Percentiles rank a stretch among this genome's conserved stretches.
These are phyloP conservation scores for Amblyjoppa fuscipennis DNA, from an alignment of 2,888 invertebrate genomes.

Conservation along the genomic window DNA sequence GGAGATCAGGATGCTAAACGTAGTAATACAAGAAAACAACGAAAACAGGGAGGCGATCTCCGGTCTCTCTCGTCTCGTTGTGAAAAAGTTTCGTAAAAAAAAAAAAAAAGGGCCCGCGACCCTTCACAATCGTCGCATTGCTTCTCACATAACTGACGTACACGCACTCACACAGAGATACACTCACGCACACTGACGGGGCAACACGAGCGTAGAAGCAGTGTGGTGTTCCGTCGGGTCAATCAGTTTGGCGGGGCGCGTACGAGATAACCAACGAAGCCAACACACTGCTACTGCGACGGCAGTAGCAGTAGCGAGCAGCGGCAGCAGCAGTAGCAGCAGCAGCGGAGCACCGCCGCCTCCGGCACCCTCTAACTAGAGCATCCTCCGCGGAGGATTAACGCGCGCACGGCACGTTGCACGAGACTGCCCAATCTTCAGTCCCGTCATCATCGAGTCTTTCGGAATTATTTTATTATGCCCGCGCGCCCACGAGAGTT, in stretches of 20 bases:
- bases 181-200: not conserved
- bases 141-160: conserved; percentile 19
- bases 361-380: conserved; percentile 65
- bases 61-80: not conserved
- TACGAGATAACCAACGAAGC: conserved; percentile 25
- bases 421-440: conserved; percentile 38
- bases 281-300: conserved; percentile 12
- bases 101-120: not conserved
- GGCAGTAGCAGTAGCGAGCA: conserved; percentile 50
- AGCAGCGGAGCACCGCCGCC: conserved; percentile 56
- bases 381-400: conserved; percentile 62
- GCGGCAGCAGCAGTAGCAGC: conserved; percentile 44
- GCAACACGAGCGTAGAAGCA: not conserved
- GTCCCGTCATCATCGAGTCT: conserved; percentile 29
- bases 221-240: conserved; percentile 18
- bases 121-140: conserved; percentile 10
- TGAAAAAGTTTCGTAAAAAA: not conserved
- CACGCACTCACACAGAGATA: not conserved
- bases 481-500: conserved; percentile 22
- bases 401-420: conserved; percentile 49
- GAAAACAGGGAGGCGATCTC: not conserved
- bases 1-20: not conserved
- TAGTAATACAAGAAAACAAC: not conserved
- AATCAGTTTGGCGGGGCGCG: conserved; percentile 32
- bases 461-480: not conserved